These are phyloP conservation scores for Palythoa caribaeorum DNA, from an alignment of 92 coral and sea anemone species.

Conservation along the genomic window DNA sequence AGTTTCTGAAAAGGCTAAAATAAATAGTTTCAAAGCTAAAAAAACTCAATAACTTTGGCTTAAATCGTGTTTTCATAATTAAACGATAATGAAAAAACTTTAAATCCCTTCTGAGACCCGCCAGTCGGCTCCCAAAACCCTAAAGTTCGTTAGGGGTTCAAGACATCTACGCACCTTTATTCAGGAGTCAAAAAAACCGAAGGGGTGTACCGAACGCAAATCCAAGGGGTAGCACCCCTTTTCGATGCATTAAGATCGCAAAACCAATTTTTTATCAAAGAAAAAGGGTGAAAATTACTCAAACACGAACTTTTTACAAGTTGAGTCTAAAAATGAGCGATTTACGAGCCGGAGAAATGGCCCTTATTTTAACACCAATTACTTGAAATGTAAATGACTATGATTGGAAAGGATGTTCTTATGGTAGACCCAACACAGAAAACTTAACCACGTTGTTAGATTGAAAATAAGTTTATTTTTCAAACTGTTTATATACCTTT, in stretches of 20 bases:
- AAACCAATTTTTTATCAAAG: slow-evolving; percentile 11
- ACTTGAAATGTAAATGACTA: background rate
- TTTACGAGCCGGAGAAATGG: background rate
- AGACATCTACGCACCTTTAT: background rate
- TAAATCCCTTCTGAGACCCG: background rate
- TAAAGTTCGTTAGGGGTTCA: slow-evolving; percentile 19
- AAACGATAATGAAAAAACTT: background rate
- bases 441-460: slow-evolving; percentile 39
- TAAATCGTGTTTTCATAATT: background rate
- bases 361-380: slow-evolving; percentile 13
- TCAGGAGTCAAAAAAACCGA: slow-evolving; percentile 8
- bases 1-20: slow-evolving; percentile 10
- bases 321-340: background rate
- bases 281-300: slow-evolving; percentile 36
- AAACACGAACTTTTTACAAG: background rate
- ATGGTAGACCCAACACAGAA: slow-evolving; percentile 48
- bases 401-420: background rate
- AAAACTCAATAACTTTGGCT: background rate
- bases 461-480: slow-evolving; percentile 37
- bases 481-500: slow-evolving; percentile 19
- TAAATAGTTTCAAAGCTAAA: background rate
- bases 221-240: slow-evolving; percentile 37
- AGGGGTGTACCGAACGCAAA: slow-evolving; percentile 45
- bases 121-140: background rate
- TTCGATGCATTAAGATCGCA: background rate